Evolutionary conservation across 1,140 invertebrate species (phyloP).

Genomic region (Pentalonia nigronervosa): DNA sequence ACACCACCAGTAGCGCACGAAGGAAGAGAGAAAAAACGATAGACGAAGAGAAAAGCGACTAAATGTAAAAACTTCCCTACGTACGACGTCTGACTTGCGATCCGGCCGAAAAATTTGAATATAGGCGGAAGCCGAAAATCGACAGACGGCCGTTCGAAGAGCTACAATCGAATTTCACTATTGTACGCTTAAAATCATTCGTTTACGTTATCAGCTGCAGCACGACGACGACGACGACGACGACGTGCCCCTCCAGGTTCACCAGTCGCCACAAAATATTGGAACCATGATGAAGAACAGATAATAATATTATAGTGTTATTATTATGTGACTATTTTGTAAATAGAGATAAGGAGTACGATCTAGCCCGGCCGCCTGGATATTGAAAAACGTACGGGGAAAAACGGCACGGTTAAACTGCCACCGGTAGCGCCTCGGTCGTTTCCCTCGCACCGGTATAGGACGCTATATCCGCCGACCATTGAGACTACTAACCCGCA

Average conservation of each 20-base stretch:
- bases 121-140: background rate
- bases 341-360: no score
- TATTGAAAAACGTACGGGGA: no score
- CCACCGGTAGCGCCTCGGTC: no score
- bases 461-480: no score
- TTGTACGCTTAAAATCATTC: constrained; percentile 4
- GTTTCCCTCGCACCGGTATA: no score
- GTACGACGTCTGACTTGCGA: background rate
- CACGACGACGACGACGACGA: background rate
- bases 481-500: no score
- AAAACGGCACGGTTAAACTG: no score
- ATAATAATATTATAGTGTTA: background rate
- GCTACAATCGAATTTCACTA: background rate
- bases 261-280: background rate
- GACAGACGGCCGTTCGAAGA: background rate
- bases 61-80: background rate
- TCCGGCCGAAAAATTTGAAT: background rate
- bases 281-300: background rate
- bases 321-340: no score
- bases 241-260: constrained; percentile 11
- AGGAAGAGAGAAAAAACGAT: background rate
- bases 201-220: constrained; percentile 35
- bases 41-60: background rate
- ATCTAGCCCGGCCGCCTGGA: no score
- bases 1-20: no score